phyloP scores from a whole-genome alignment of 2,113 vertebrate genomes.

The Lophotis ruficrista region DNA sequence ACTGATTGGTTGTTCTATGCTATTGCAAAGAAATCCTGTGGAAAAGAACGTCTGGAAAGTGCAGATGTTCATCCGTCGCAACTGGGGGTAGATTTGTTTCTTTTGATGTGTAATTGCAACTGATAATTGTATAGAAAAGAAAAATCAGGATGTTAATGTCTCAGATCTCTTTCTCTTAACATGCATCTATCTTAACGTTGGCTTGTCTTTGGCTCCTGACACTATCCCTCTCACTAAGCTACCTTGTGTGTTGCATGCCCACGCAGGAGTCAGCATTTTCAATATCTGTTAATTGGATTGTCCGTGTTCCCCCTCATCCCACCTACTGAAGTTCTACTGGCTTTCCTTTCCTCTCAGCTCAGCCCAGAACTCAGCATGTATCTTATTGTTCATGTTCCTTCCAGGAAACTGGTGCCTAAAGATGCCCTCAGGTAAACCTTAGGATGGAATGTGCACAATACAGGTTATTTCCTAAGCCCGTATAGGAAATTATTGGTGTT shows the following conservation, averaged over 20 bases:
- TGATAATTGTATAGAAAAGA: constrained; percentile 54
- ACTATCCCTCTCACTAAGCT: background rate
- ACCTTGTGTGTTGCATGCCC: background rate
- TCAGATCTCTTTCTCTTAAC: constrained; percentile 18
- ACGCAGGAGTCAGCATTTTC: background rate
- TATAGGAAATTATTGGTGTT: background rate
- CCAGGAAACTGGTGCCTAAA: background rate
- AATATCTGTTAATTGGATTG: background rate
- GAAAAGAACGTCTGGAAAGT: constrained; percentile 57
- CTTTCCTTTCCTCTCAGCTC: background rate
- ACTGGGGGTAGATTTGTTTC: constrained; percentile 67
- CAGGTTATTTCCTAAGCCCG: background rate
- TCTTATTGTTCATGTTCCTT: background rate
- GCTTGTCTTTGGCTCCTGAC: background rate
- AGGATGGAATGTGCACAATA: background rate
- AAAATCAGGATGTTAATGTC: constrained; percentile 20
- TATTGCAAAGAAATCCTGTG: constrained; percentile 57
- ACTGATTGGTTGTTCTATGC: constrained; percentile 58
- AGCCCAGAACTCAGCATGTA: background rate
- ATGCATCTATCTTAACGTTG: background rate
- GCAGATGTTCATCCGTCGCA: constrained; percentile 62
- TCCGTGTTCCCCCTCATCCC: background rate
- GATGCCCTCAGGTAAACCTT: background rate
- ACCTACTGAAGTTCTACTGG: background rate
- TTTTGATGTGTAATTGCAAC: constrained; percentile 69